phyloP scores from a whole-genome alignment of 2,113 vertebrate species.

The Lates calcarifer region DNA sequence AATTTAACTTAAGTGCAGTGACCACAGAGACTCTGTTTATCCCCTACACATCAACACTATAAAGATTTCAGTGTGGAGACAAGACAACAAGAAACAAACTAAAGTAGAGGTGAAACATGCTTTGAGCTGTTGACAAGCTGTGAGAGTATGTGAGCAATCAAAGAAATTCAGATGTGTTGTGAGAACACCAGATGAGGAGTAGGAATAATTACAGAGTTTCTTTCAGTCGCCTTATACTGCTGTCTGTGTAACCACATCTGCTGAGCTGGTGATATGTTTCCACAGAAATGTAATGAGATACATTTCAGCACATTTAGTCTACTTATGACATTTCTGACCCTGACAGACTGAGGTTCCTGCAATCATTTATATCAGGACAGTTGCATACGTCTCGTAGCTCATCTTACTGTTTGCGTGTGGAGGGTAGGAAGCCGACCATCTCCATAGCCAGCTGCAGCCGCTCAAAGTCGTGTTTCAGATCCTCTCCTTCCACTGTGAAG shows the following conservation, averaged over 20 bases:
- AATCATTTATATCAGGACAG: too few species aligned
- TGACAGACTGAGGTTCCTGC: neutral
- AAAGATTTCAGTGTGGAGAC: neutral
- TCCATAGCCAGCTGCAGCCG: constrained; percentile 97
- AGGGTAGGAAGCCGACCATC: constrained; percentile 97
- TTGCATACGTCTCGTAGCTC: accelerated
- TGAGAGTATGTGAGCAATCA: neutral
- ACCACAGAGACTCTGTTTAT: neutral
- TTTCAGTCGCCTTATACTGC: neutral
- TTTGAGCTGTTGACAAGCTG: neutral
- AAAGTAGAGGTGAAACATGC: neutral
- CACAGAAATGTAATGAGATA: neutral
- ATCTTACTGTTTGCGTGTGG: constrained; percentile 93
- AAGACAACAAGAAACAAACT: neutral
- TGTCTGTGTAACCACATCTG: neutral
- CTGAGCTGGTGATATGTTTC: neutral
- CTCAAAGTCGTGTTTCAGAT: constrained; percentile 97
- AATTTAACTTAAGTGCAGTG: neutral
- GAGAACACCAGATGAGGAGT: neutral
- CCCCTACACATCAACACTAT: neutral
- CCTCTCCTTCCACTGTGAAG: constrained; percentile 94
- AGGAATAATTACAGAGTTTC: neutral
- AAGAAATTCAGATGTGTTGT: neutral
- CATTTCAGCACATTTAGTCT: neutral
- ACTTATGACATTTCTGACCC: neutral